Evolutionary conservation across 2,888 invertebrate genomes (phyloP).

Genomic region (Pterobdella sp.): DNA sequence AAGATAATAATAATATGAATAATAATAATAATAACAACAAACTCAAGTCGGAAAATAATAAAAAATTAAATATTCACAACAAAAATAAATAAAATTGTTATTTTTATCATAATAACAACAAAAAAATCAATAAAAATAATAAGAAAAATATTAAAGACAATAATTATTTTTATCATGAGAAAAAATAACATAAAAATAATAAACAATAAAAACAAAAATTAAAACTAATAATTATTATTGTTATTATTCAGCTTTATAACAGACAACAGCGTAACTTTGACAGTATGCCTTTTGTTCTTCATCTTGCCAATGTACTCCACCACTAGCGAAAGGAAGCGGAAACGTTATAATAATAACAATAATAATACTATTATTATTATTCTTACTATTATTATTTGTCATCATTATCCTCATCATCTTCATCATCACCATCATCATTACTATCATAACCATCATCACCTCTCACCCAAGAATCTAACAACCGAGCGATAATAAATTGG

Average conservation of each 20-base stretch:
- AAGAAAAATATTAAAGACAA: no score
- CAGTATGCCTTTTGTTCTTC: conserved; percentile 56
- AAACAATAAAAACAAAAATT: no score
- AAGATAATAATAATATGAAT: no score
- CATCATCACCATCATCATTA: background rate
- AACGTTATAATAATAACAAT: background rate
- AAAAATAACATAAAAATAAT: no score
- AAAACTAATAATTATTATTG: background rate
- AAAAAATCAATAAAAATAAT: no score
- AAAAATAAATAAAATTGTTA: no score
- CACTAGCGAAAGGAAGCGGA: conserved; percentile 20
- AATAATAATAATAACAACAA: no score
- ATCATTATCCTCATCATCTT: background rate
- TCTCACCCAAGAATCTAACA: conserved; percentile 13
- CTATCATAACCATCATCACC: conserved; percentile 5
- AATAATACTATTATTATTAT: background rate
- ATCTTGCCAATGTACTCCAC: conserved; percentile 38
- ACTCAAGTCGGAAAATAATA: no score
- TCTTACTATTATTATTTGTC: no score
- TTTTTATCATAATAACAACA: no score
- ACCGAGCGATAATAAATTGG: conserved; percentile 56
- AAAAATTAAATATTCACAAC: no score
- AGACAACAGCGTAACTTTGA: conserved; percentile 60
- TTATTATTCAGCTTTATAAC: conserved; percentile 44
- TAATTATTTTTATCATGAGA: no score